phyloP scores from a whole-genome alignment of 2,888 invertebrate genomes.

The Caenorhabditis sp. region DNA sequence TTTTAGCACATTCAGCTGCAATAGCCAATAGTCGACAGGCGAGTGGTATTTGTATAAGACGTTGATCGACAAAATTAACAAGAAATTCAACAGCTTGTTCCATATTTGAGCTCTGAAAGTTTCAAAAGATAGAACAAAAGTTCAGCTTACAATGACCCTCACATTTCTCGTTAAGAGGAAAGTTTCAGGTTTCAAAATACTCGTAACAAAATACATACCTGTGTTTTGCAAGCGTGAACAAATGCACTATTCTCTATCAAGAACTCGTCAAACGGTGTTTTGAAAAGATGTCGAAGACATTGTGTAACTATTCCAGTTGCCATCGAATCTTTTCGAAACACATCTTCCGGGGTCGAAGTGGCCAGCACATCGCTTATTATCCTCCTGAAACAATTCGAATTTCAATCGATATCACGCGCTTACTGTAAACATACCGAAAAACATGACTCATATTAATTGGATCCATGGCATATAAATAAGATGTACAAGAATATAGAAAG shows the following conservation, averaged over 20 bases:
- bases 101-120: background rate
- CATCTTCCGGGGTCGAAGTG: slow-evolving; percentile 35
- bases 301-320: slow-evolving; percentile 46
- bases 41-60: slow-evolving; percentile 21
- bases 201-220: background rate
- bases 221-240: slow-evolving; percentile 11
- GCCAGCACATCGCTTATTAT: slow-evolving; percentile 22
- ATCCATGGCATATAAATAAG: slow-evolving; percentile 27
- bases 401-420: background rate
- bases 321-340: slow-evolving; percentile 47
- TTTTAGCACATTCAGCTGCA: slow-evolving; percentile 24
- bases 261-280: slow-evolving; percentile 37
- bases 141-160: background rate
- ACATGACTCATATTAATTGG: slow-evolving; percentile 18
- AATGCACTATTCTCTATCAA: slow-evolving; percentile 26
- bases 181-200: too few relatives aligned
- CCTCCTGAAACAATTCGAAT: slow-evolving; percentile 7
- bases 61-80: slow-evolving; percentile 33
- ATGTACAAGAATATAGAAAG: slow-evolving; percentile 37
- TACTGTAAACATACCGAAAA: too few relatives aligned
- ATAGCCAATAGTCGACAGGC: slow-evolving; percentile 19
- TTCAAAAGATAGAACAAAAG: background rate
- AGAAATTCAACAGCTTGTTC: slow-evolving; percentile 14
- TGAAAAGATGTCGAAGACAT: slow-evolving; percentile 34
- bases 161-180: too few relatives aligned